Percentiles rank a stretch among this genome's conserved stretches.
Conservation (phyloP, 2,797 vertebrate species). For the Leptatherina wallacei region DNA sequence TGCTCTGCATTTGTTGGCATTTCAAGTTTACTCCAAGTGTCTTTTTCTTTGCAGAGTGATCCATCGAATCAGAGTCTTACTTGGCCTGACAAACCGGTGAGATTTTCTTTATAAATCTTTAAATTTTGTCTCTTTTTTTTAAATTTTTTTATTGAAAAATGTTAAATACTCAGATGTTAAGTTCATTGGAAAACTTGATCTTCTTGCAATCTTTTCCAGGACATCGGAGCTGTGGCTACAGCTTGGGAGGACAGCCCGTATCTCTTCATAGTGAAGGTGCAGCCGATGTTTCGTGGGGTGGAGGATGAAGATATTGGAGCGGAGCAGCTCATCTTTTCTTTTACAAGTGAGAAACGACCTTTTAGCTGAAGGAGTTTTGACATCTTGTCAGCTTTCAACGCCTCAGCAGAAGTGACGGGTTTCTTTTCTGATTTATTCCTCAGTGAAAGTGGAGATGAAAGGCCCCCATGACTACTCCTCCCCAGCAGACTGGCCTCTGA, state of each 20-base stretch:
- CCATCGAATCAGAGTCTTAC: conserved; percentile 71
- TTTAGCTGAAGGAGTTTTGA: background rate
- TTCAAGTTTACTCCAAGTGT: background rate
- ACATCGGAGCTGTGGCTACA: conserved; percentile 87
- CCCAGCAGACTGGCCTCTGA: conserved; percentile 93
- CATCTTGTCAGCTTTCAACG: background rate
- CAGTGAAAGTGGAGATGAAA: conserved; percentile 93
- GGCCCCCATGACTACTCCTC: conserved; percentile 93
- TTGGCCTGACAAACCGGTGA: conserved; percentile 81
- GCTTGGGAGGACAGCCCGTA: conserved; percentile 94
- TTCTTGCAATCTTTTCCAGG: conserved; percentile 66
- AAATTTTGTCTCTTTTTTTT: background rate
- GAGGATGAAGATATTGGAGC: conserved; percentile 52
- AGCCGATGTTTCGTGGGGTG: conserved; percentile 38
- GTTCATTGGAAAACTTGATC: background rate
- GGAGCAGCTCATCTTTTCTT: conserved; percentile 63
- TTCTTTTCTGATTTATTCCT: conserved; percentile 9
- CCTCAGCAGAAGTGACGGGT: background rate
- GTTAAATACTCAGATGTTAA: background rate
- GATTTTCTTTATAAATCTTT: conserved; percentile 10
- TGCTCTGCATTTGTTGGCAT: background rate
- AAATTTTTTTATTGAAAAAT: background rate
- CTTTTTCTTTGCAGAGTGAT: conserved; percentile 54
- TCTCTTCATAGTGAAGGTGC: conserved; percentile 92
- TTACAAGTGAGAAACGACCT: conserved; percentile 71